Conservation (phyloP, 2,888 invertebrate species). For the Drosophila siamana region DNA sequence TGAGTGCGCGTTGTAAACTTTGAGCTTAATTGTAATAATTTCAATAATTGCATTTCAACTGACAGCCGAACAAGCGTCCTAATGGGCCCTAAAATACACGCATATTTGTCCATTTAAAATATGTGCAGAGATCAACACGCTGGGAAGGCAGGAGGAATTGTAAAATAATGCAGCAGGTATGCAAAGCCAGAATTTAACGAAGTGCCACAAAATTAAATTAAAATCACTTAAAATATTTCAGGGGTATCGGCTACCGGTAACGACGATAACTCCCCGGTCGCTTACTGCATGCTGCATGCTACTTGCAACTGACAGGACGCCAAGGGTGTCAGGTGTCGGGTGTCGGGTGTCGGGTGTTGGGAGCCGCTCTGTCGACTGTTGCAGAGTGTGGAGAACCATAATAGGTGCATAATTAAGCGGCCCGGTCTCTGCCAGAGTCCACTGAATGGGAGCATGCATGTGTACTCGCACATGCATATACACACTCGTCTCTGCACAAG, state of each 20-base stretch:
- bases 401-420: slow-evolving; percentile 75
- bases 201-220: slow-evolving; percentile 67
- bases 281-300: no score
- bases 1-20: slow-evolving; percentile 21
- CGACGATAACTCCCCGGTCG: slow-evolving; percentile 42
- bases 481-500: neutral
- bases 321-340: slow-evolving; percentile 14
- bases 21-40: neutral
- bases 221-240: slow-evolving; percentile 76
- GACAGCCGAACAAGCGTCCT: slow-evolving; percentile 26
- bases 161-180: slow-evolving; percentile 18
- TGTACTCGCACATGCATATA: neutral
- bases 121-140: slow-evolving; percentile 2
- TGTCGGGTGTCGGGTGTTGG: neutral
- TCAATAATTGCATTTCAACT: slow-evolving; percentile 8
- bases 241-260: slow-evolving; percentile 36
- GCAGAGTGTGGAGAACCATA: slow-evolving; percentile 42
- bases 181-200: slow-evolving; percentile 34
- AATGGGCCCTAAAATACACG: slow-evolving; percentile 33
- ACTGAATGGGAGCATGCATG: slow-evolving; percentile 1
- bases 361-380: neutral
- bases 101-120: slow-evolving; percentile 1
- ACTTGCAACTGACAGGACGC: slow-evolving; percentile 25
- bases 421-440: slow-evolving; percentile 33
- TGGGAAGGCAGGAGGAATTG: slow-evolving; percentile 8